Evolutionary conservation across 2,113 vertebrate genomes (phyloP), one percentile per base, ranked within the genome.

Genomic region (Bombycilla garrulus): DNA sequence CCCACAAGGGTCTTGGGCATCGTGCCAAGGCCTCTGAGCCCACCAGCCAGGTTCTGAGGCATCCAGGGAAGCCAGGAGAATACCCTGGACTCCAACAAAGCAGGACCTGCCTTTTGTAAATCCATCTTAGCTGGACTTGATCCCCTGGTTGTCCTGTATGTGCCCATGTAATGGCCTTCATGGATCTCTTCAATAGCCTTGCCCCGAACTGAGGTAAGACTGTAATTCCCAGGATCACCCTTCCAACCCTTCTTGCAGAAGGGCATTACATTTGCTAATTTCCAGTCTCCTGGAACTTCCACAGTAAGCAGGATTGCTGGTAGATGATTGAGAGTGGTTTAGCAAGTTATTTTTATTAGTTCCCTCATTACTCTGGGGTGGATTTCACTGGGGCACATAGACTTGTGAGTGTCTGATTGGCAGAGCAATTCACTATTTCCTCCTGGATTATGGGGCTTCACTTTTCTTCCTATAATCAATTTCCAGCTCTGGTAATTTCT

Each of bases 381-480:
- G 38, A 53, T 60, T 16, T 38, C 29, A 18, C 3, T 0, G 0
- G 13, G 5, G 8, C 11, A 20, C 45, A 31, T 25, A 60, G 11
- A 61, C 9, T n/a, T 53, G 8, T 35, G 35, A 29, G 9, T 23
- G 7, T 45, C n/a, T 53, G 25, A 66, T 3, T 40, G 45, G 29
- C 28, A 67, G 15, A 53, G 45, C n/a, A 53, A 12, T 9, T 60
- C 20, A 74, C 15, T n/a, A 24, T 67, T 44, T 67, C 42, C 11
- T 80, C 25, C 28, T 45, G 61, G 29, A 22, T 61, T 60, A 35
- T 15, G 8, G 22, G 9, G 7, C 24, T 53, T 54, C 47, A 29
- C 14, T 60, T 8, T 19, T 67, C 29, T 40, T 57, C 53, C 13
- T 26, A 9, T 47, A 31, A 65, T 25, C 9, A 76, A 0, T 35